Percentiles rank a stretch among this genome's conserved stretches.
These are phyloP conservation scores for Incurvaria masculella DNA, from an alignment of 2,888 invertebrate species.

Conservation along the genomic window DNA sequence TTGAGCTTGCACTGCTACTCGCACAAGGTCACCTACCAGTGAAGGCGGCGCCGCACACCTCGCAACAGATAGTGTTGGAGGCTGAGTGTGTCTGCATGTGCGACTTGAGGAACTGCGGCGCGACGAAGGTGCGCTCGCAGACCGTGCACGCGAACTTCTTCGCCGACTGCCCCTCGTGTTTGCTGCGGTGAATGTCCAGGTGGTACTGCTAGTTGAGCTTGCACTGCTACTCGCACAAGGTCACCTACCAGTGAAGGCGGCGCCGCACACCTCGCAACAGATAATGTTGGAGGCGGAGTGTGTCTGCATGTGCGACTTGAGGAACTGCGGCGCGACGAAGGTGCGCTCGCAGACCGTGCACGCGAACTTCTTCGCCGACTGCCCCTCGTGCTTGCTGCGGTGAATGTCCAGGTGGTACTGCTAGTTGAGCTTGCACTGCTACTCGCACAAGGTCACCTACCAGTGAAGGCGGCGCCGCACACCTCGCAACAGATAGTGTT, in stretches of 20 bases:
- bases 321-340: constrained; percentile 47
- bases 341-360: constrained; percentile 47
- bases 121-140: constrained; percentile 46
- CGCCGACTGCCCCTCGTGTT: constrained; percentile 41
- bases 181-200: constrained; percentile 45
- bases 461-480: constrained; percentile 43
- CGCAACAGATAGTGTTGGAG: constrained; percentile 44
- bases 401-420: constrained; percentile 50
- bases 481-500: constrained; percentile 49
- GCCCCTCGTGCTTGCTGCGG: constrained; percentile 46
- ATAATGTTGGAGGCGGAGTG: constrained; percentile 43
- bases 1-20: no score
- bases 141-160: constrained; percentile 46
- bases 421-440: constrained; percentile 50
- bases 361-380: constrained; percentile 37
- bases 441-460: no score
- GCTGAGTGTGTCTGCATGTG: constrained; percentile 49
- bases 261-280: constrained; percentile 45
- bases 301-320: constrained; percentile 50
- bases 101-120: constrained; percentile 47
- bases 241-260: constrained; percentile 41
- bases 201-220: constrained; percentile 51
- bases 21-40: no score
- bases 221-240: no score
- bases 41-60: constrained; percentile 44